Percentiles rank a stretch among this genome's conserved stretches.
These are phyloP conservation scores for Abrostola tripartita DNA, from an alignment of 2,888 invertebrate species.

Conservation along the genomic window DNA sequence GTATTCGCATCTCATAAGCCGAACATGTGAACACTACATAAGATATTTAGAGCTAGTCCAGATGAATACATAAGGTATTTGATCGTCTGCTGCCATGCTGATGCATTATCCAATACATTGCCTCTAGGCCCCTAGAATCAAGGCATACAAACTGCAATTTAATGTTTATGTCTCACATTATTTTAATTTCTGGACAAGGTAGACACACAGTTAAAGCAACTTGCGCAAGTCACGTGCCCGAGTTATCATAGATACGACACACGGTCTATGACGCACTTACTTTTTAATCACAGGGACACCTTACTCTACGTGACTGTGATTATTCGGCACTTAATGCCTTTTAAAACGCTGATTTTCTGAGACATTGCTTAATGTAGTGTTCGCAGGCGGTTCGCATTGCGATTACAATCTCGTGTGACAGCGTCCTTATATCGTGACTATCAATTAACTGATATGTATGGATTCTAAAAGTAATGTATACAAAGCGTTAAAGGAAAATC, in stretches of 20 bases:
- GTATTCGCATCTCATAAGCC: background rate
- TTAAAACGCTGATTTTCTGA: no score
- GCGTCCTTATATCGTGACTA: conserved; percentile 21
- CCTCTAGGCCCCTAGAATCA: background rate
- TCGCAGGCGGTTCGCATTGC: background rate
- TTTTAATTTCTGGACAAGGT: background rate
- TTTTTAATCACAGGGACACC: no score
- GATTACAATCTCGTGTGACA: background rate
- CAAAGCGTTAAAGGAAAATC: conserved; percentile 38
- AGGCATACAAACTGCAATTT: background rate
- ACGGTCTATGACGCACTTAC: no score
- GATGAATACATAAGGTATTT: conserved; percentile 3
- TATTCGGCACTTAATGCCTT: no score
- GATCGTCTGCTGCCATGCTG: background rate
- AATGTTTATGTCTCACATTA: background rate
- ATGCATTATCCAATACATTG: conserved; percentile 2
- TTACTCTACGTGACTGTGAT: no score
- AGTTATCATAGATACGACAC: background rate
- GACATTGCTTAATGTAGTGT: background rate
- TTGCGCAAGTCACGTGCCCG: background rate
- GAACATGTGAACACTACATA: background rate
- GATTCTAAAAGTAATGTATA: conserved; percentile 11
- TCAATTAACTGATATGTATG: conserved; percentile 31
- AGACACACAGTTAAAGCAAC: background rate
- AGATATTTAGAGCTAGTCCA: background rate